Base-by-base conservation (phyloP, 2,888 invertebrate species). In the Allolobophora icterica region DNA sequence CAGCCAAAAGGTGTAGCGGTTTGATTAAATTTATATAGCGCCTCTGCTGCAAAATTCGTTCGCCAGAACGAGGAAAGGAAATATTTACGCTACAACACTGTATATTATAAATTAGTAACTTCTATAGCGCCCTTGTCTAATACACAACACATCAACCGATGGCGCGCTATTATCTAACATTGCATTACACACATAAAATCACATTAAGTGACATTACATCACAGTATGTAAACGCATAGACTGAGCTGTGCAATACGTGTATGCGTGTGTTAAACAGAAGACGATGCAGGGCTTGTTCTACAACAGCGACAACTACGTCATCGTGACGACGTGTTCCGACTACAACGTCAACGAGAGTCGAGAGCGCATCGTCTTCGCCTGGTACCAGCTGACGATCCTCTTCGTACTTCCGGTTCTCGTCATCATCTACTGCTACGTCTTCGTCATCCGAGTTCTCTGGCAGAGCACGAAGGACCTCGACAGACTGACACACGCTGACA, bases 381-480 rank as follows among this genome's bases (percentile, higher is more conserved):
- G 95, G 52, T 95, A 95, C 93, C 95, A 95, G 91, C 92, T 95
- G 71, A 91, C 94, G 83, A 93, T 95, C 58, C 95, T 95, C 94
- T 95, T 95, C 92, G 93, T 94, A 19, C 92, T 95, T n/a, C 96
- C 95, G 0, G 94, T 95, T 13, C 42, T 94, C 24, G 93, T 95
- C 89, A 95, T 95, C 94, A 92, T 94, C 11, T 94, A 94, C 93
- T 96, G 95, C 93, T 96, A 96, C 93, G 93, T 94, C 24, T 94
- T 94, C 34, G 95, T 96, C 92, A 95, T 95, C 34, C 94, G 94
- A 58, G 95, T 95, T 33, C 94, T 96, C 24, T 95, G 96, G 95
- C 93, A 95, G 84, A 95, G 95, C 91, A 95, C 95, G 11, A 94
- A 94, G 90, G 94, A 95, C 33, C 94, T 96, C 15, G 93, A 94